A percentile compares a stretch with the other conserved stretches of the same genome.
Conservation (phyloP, 2,888 invertebrate genomes). For the Lasioglossum lativentre region DNA sequence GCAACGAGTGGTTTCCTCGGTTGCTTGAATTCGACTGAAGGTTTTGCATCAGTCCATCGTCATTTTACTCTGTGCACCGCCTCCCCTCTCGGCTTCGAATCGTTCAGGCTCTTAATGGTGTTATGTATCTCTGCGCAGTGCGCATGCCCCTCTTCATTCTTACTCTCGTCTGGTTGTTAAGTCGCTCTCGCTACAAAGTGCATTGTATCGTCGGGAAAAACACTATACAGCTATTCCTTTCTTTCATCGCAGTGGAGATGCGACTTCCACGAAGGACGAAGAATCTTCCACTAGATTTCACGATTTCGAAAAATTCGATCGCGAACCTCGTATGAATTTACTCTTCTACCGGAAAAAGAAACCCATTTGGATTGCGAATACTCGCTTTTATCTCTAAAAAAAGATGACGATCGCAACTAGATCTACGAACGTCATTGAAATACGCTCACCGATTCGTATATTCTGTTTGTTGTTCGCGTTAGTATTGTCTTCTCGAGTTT, state of each 20-base stretch:
- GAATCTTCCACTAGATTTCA: neutral
- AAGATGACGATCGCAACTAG: too few species aligned
- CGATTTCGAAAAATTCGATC: neutral
- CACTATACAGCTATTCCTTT: neutral
- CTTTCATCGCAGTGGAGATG: neutral
- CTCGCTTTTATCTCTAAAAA: neutral
- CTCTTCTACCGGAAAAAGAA: neutral
- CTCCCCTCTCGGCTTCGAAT: constrained; percentile 16
- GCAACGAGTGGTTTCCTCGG: neutral
- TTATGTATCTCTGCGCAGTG: constrained; percentile 56
- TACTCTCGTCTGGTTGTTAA: constrained; percentile 25
- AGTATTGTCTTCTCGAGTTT: neutral
- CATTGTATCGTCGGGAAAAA: constrained; percentile 5
- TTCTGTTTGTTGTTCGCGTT: too few species aligned
- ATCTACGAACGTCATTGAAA: too few species aligned
- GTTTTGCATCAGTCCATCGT: constrained; percentile 29
- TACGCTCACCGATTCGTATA: too few species aligned
- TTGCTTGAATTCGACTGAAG: constrained; percentile 43
- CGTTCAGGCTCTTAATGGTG: constrained; percentile 37
- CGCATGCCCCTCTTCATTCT: constrained; percentile 56
- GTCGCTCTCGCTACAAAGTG: constrained; percentile 13
- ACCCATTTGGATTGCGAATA: neutral
- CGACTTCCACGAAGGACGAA: neutral
- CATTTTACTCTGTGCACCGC: constrained; percentile 25
- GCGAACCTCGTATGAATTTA: neutral